These are phyloP conservation scores for Nylanderia fulva DNA, from an alignment of 1,140 invertebrate genomes.

Conservation along the genomic window DNA sequence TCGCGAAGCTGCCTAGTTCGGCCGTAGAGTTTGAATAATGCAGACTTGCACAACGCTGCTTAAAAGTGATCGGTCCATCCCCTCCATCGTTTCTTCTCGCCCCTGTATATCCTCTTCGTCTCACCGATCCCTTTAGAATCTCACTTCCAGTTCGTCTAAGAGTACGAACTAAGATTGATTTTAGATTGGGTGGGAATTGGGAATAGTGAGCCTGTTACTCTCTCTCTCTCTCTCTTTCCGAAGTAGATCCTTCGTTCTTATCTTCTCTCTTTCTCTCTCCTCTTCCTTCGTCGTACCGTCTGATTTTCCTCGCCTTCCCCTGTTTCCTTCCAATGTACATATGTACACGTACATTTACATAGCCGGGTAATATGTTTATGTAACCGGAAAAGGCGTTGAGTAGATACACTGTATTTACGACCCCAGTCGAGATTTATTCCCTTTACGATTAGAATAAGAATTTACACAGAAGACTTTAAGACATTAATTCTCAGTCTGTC, in stretches of 20 bases:
- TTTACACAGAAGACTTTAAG: background rate
- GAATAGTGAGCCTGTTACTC: constrained; percentile 77
- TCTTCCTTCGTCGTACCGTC: background rate
- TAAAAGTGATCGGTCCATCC: constrained; percentile 82
- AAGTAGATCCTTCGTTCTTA: no score
- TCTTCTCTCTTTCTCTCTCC: background rate
- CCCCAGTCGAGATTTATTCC: constrained; percentile 29
- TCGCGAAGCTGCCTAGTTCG: constrained; percentile 54
- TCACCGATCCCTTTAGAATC: constrained; percentile 63
- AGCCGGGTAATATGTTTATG: constrained; percentile 41
- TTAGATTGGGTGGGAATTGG: constrained; percentile 84
- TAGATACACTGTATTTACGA: constrained; percentile 10
- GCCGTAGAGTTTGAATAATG: constrained; percentile 84
- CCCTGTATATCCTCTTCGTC: background rate
- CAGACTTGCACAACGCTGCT: constrained; percentile 82
- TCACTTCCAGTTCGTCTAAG: constrained; percentile 72
- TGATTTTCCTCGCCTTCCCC: constrained; percentile 15
- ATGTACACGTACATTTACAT: constrained; percentile 15
- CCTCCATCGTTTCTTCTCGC: constrained; percentile 50
- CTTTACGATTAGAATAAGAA: constrained; percentile 1
- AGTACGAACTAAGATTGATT: constrained; percentile 85
- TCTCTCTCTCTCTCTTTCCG: constrained; percentile 30
- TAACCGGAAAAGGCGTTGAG: constrained; percentile 19
- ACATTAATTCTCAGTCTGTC: background rate
- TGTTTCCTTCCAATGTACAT: constrained; percentile 21